Conservation (phyloP, 2,888 invertebrate genomes). For the Pteria penguin region DNA sequence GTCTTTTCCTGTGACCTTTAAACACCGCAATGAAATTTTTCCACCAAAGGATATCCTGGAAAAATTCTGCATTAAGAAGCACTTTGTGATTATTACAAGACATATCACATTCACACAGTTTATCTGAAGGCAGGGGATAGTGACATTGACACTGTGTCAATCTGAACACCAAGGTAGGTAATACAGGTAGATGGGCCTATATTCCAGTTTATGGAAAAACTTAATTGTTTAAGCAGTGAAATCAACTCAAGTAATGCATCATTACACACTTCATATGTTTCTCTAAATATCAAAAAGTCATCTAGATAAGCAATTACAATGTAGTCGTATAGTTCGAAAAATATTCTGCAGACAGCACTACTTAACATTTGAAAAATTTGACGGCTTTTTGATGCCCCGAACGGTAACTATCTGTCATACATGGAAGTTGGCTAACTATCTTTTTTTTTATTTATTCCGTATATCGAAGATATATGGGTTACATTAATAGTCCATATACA, state of each 20-base stretch:
- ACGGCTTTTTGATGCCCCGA: constrained; percentile 11
- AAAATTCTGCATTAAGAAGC: constrained; percentile 4
- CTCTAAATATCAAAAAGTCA: constrained; percentile 12
- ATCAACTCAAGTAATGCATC: background rate
- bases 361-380: constrained; percentile 17
- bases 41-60: constrained; percentile 19
- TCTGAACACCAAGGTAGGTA: constrained; percentile 4
- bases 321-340: background rate
- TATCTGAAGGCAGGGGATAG: background rate
- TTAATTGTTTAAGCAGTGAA: constrained; percentile 9
- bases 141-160: constrained; percentile 2
- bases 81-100: constrained; percentile 20
- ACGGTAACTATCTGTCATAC: constrained; percentile 12
- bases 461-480: too few relatives aligned
- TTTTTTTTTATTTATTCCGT: too few relatives aligned
- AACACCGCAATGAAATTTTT: too few relatives aligned
- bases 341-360: constrained; percentile 13
- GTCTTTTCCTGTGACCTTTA: too few relatives aligned
- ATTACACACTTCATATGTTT: background rate
- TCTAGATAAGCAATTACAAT: constrained; percentile 12
- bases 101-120: background rate
- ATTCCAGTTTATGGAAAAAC: constrained; percentile 21
- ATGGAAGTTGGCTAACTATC: background rate
- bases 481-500: too few relatives aligned
- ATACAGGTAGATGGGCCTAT: constrained; percentile 2